Base-by-base conservation (phyloP, 2,797 vertebrate species). In the Glyptemys insculpta region DNA sequence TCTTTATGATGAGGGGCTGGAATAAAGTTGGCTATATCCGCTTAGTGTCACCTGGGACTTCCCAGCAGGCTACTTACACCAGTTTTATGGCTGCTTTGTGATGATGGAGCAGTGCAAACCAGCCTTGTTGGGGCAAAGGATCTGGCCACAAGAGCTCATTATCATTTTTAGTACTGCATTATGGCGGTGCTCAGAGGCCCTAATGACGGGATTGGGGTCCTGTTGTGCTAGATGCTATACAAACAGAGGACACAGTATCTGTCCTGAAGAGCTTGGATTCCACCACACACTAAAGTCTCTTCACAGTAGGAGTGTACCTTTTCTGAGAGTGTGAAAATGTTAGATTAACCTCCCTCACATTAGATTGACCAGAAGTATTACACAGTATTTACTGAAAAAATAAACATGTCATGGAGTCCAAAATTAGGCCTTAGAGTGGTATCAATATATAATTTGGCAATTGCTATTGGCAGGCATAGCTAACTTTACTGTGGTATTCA, bases 261-360 rank as follows among this genome's bases (percentile, higher is more conserved):
- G 56, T 88, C 65, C 0, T 0, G 53, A 86, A 81, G 37, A 92
- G 12, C 52, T 88, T 84, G 84, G 50, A 18, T 25, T 89, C 89
- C 94, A 78, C 65, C 78, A 14, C 82, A 88, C 96, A 65, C 80
- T 56, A 78, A 87, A 96, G 84, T 88, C 72, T 95, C 85, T 94
- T 85, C 41, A 84, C 78, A 52, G 54, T 90, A 93, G 96, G 96
- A 94, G 95, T 96, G 92, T 94, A 96, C 94, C 92, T 86, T 96
- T 94, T 93, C 88, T 93, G 82, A 50, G 57, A 91, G 83, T 21
- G 89, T 94, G 82, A 95, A 95, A 96, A 81, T 57, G 18, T 90
- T 96, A 23, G 3, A 49, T 94, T 94, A 83, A 86, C 83, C 56
- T 94, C 93, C 87, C 2, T 4, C 85, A 56, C 34, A 80, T 19